A percentile compares a stretch with the other conserved stretches of the same genome.
These are phyloP conservation scores for Pangasius krempfi DNA, from an alignment of 2,797 vertebrate genomes.

Conservation along the genomic window DNA sequence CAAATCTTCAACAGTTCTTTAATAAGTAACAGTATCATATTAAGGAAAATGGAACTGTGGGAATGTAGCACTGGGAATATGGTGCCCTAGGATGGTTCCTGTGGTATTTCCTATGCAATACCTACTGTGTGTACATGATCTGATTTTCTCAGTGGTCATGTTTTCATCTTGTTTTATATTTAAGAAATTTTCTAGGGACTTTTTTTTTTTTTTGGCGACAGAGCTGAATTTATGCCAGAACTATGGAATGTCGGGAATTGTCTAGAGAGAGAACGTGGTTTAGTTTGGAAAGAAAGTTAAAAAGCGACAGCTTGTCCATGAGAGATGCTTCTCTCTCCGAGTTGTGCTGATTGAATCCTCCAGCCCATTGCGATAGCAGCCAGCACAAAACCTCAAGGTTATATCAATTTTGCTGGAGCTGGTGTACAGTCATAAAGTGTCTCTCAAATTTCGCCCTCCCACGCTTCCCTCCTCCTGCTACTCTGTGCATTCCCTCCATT, in stretches of 20 bases:
- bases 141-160: neutral
- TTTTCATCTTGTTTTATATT: neutral
- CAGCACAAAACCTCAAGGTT: constrained; percentile 43
- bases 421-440: constrained; percentile 22
- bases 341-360: constrained; percentile 36
- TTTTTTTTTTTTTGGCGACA: neutral
- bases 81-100: neutral
- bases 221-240: neutral
- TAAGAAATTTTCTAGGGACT: neutral
- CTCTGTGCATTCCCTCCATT: neutral
- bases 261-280: constrained; percentile 8
- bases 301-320: constrained; percentile 36
- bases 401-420: constrained; percentile 51
- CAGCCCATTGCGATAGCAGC: constrained; percentile 33
- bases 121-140: neutral
- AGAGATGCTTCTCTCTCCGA: constrained; percentile 11
- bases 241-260: constrained; percentile 26
- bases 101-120: neutral
- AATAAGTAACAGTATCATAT: neutral
- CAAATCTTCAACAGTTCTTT: neutral
- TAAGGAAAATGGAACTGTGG: neutral
- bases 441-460: constrained; percentile 44
- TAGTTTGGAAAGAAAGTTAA: constrained; percentile 28
- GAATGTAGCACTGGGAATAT: neutral
- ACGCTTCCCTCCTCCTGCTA: constrained; percentile 45